Evolutionary conservation across 1,140 invertebrate species (phyloP).

Genomic region (Oscheius sp.): DNA sequence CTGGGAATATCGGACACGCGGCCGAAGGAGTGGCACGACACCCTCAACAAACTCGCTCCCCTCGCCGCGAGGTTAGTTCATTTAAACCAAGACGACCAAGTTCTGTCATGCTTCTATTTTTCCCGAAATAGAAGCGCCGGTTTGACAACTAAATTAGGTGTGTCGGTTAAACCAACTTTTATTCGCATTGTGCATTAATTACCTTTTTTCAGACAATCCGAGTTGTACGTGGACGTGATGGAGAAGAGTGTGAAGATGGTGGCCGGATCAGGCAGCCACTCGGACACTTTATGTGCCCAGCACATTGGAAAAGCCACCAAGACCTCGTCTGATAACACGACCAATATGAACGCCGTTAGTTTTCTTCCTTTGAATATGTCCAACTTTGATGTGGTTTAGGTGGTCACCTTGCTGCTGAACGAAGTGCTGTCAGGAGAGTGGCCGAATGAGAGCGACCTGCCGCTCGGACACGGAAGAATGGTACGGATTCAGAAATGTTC

Average conservation of each 20-base stretch:
- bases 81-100: no score
- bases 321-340: no score
- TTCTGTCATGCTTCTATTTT: no score
- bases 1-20: neutral
- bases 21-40: conserved; percentile 5
- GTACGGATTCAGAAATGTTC: neutral
- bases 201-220: neutral
- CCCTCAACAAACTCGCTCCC: conserved; percentile 6
- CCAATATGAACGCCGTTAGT: neutral
- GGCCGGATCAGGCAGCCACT: neutral
- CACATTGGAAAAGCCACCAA: no score
- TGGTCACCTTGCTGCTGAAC: conserved; percentile 69
- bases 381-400: conserved; percentile 68
- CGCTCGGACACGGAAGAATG: neutral
- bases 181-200: neutral
- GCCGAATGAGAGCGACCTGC: neutral
- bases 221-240: neutral
- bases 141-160: no score
- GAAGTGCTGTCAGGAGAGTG: conserved; percentile 14
- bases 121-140: no score
- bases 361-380: neutral
- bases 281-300: neutral
- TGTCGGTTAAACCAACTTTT: no score
- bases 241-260: neutral
- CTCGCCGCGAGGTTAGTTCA: neutral